phyloP scores from a whole-genome alignment of 2,888 invertebrate species.

The Ormyrus labotus region DNA sequence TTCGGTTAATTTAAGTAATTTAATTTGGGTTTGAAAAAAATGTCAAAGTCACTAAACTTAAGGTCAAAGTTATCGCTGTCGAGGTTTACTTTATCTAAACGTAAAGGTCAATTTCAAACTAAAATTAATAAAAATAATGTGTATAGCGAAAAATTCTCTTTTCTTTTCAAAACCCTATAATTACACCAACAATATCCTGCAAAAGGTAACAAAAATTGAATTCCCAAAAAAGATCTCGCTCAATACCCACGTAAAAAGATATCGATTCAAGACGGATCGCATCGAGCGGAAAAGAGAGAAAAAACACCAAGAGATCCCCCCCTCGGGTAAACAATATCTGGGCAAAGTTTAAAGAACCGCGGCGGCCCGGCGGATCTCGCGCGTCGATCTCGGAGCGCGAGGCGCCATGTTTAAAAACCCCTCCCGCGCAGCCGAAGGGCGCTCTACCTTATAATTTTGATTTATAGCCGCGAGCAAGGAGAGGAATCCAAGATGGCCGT shows the following conservation, averaged over 20 bases:
- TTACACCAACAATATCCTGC: too few species aligned
- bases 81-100: too few species aligned
- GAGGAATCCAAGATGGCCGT: constrained; percentile 68
- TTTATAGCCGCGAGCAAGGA: constrained; percentile 63
- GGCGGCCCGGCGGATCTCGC: constrained; percentile 2
- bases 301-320: constrained; percentile 11
- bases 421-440: constrained; percentile 12
- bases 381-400: neutral
- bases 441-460: constrained; percentile 70
- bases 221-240: constrained; percentile 14
- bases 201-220: constrained; percentile 13
- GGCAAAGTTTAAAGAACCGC: constrained; percentile 16
- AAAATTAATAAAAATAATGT: too few species aligned
- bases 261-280: neutral
- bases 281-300: neutral
- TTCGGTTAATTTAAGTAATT: too few species aligned
- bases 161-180: too few species aligned
- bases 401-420: constrained; percentile 39
- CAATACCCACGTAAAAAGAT: neutral
- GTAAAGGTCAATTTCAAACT: too few species aligned
- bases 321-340: constrained; percentile 13
- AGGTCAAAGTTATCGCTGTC: too few species aligned
- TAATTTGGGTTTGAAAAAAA: too few species aligned
- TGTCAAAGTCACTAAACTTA: too few species aligned
- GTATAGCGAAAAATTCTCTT: too few species aligned